phyloP scores from a whole-genome alignment of 64 coral and sea anemone genomes.

The Dendrophyllia cribrosa region DNA sequence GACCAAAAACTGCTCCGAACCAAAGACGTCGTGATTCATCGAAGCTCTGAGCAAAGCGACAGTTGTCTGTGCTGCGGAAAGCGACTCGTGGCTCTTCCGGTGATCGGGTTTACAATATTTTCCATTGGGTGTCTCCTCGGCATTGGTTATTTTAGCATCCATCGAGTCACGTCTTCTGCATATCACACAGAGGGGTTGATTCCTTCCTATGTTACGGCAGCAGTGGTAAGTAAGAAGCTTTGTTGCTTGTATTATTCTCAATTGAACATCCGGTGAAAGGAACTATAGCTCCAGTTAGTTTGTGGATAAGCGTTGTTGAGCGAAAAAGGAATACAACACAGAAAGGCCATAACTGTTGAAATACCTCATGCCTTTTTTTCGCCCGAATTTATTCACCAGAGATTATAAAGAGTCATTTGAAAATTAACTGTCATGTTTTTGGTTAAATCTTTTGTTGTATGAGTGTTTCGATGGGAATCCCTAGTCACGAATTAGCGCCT shows the following conservation, averaged over 20 bases:
- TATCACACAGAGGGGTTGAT: constrained; percentile 67
- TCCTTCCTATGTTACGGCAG: constrained; percentile 63
- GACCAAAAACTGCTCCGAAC: constrained; percentile 41
- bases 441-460: not conserved
- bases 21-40: constrained; percentile 41
- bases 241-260: not conserved
- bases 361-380: not conserved
- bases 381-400: not conserved
- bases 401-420: not conserved
- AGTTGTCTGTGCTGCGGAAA: constrained; percentile 77
- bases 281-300: no score
- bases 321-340: no score
- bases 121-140: constrained; percentile 78
- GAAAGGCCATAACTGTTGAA: no score
- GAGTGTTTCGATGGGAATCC: not conserved
- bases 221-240: constrained; percentile 55
- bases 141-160: constrained; percentile 77
- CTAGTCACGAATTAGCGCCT: constrained; percentile 3
- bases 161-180: constrained; percentile 56
- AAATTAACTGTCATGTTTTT: not conserved
- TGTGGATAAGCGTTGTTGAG: no score
- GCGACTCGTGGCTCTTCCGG: constrained; percentile 62
- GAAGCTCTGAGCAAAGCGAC: not conserved
- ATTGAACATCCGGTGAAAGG: no score
- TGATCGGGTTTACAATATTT: constrained; percentile 78